These are phyloP conservation scores for Phalacrocorax pelagicus DNA, from an alignment of 2,113 vertebrate species.

Conservation along the genomic window DNA sequence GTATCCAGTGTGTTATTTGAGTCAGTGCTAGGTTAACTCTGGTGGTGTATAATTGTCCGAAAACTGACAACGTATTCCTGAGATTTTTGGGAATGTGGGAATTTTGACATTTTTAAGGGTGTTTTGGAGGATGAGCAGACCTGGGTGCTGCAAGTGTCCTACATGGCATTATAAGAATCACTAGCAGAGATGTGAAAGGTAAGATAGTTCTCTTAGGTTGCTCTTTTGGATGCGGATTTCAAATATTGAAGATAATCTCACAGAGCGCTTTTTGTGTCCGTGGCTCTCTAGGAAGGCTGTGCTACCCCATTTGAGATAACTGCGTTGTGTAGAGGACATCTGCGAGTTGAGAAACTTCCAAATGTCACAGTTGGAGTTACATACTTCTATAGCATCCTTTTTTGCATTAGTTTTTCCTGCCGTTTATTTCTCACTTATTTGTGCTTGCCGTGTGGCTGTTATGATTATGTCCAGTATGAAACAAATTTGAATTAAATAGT, in stretches of 20 bases:
- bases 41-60: neutral
- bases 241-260: neutral
- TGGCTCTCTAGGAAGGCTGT: neutral
- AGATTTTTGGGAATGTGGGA: neutral
- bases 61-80: accelerated
- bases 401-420: neutral
- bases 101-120: neutral
- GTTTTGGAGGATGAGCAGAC: neutral
- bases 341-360: too few relatives aligned
- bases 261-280: neutral
- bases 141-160: neutral
- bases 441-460: neutral
- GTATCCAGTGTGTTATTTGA: neutral
- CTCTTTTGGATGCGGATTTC: neutral
- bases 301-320: neutral
- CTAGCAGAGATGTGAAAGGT: neutral
- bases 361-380: too few relatives aligned
- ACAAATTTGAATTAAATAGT: neutral
- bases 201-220: neutral
- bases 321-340: neutral
- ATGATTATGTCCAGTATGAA: accelerated
- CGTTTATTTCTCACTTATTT: neutral
- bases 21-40: accelerated
- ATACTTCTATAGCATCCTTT: neutral
- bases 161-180: neutral